These are phyloP conservation scores for Delphinus delphis DNA, from an alignment of 2,113 vertebrate genomes.

Conservation along the genomic window DNA sequence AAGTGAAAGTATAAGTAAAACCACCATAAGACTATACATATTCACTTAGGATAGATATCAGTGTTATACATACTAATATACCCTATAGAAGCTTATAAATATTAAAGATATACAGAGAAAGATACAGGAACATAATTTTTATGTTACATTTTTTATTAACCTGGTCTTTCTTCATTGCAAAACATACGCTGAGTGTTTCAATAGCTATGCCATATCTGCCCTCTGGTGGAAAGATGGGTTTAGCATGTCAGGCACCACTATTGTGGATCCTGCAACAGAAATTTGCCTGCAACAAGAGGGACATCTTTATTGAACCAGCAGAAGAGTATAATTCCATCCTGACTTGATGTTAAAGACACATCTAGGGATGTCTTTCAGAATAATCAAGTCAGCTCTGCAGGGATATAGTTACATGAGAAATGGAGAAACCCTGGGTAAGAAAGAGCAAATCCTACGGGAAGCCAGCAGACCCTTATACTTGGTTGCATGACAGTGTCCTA, in stretches of 20 bases:
- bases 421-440: background rate
- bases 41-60: background rate
- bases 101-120: constrained; percentile 25
- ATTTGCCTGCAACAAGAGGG: background rate
- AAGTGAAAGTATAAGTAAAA: background rate
- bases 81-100: background rate
- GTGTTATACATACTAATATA: background rate
- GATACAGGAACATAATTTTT: background rate
- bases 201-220: background rate
- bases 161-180: background rate
- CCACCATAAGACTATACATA: background rate
- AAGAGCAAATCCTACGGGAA: background rate
- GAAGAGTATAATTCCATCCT: background rate
- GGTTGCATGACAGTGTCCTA: background rate
- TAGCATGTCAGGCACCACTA: background rate
- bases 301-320: background rate
- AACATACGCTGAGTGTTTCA: background rate
- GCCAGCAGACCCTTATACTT: background rate
- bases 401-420: background rate
- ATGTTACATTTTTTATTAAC: background rate
- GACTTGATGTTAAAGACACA: background rate
- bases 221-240: constrained; percentile 28
- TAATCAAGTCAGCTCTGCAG: background rate
- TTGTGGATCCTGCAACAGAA: background rate
- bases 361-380: background rate